Evolutionary conservation across 2,113 vertebrate species (phyloP), one percentile per base, ranked within the genome.

Genomic region (Strigops habroptila): DNA sequence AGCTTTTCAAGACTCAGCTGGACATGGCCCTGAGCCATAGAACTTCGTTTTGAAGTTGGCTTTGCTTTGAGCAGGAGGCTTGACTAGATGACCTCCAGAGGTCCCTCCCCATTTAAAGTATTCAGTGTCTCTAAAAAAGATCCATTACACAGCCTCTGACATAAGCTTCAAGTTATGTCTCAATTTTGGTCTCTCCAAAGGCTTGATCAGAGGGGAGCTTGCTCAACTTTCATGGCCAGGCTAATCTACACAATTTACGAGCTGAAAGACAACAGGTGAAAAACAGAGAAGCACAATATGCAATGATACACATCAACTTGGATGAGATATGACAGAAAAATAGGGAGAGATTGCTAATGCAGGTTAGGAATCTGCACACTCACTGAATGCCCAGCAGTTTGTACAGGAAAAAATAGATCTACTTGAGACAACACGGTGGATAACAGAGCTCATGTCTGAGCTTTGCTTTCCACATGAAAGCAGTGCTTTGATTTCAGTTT

Each of bases 401-500:
- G 63, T 46, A 59, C 35, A 73, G 48, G 22, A 91, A 86, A 93
- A 94, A 48, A 59, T 6, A 86, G 14, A 65, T 55, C 21, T 84
- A 2, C 62, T 60, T 82, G 60, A 88, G 69, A 79, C 62, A 71
- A 82, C 55, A 17, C 5, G 6, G 57, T 37, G 95, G 80, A 84
- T 88, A 53, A 35, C 14, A 1, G 33, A 35, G 33, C 57, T 3
- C 81, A 10, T 33, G 22, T 37, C 76, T 86, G 76, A 88, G 68
- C 27, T 84, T 60, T 93, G 68, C 46, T 88, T 95, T 94, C 65
- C 41, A 30, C 33, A n/a, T 62, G 70, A 71, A 95, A 88, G 62
- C 3, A 84, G 69, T 62, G 44, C 77, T 97, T 92, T 95, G 86
- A 91, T 91, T 93, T 82, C 28, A 49, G 62, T 65, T 57, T 84